phyloP scores from a whole-genome alignment of 2,113 vertebrate species.

The Accipiter cooperii region DNA sequence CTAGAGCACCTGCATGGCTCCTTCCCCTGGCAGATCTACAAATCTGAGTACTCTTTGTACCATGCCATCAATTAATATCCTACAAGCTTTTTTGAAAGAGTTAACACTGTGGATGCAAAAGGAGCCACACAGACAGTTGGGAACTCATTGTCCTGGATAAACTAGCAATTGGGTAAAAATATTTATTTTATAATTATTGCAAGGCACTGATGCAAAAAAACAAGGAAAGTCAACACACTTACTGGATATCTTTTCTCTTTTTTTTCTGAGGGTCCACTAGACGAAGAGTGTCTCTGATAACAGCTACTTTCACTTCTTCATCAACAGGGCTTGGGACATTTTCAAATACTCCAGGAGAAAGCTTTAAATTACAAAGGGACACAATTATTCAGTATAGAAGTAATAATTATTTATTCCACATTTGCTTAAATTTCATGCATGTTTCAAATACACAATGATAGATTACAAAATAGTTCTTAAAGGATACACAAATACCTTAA shows the following conservation, averaged over 20 bases:
- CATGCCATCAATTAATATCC: background rate
- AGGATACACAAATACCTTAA: background rate
- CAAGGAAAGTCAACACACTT: slow-evolving; percentile 25
- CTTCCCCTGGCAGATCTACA: background rate
- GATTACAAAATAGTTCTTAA: background rate
- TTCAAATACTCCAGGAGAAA: slow-evolving; percentile 90
- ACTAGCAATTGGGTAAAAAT: background rate
- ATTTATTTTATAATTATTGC: background rate
- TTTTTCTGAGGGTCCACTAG: slow-evolving; percentile 85
- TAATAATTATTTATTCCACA: background rate
- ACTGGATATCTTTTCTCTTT: slow-evolving; percentile 67
- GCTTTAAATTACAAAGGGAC: slow-evolving; percentile 68
- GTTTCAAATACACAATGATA: background rate
- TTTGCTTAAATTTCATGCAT: background rate
- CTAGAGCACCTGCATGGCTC: background rate
- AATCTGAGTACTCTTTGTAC: background rate
- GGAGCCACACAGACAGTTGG: background rate
- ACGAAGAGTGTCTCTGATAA: slow-evolving; percentile 93
- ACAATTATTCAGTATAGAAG: background rate
- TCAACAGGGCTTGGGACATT: slow-evolving; percentile 92
- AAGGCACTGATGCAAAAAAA: background rate
- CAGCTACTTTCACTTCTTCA: slow-evolving; percentile 91
- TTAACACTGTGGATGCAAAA: background rate
- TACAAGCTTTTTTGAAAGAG: background rate
- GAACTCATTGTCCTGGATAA: background rate